Percentiles rank a stretch among this genome's conserved stretches.
Conservation (phyloP, 35 echinoderm and acorn worm species). For the Patiria miniata region DNA sequence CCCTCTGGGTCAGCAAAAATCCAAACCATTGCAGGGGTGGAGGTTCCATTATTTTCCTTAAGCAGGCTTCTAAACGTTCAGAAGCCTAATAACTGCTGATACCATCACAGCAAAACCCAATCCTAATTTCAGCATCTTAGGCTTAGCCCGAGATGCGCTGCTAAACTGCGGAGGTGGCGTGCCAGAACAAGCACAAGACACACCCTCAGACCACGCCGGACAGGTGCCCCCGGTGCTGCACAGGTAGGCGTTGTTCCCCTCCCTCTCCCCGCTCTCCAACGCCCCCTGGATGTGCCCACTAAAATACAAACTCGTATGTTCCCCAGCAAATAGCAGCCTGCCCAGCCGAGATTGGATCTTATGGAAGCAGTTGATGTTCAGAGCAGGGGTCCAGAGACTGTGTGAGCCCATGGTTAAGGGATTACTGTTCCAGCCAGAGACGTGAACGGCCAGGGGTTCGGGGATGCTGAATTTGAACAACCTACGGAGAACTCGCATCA, state of each 20-base stretch:
- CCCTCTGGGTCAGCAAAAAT: too few species aligned
- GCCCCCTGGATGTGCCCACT: constrained; percentile 45
- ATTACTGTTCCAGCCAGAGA: constrained; percentile 36
- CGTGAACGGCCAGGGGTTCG: constrained; percentile 21
- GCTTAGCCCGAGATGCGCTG: background rate
- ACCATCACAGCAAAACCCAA: too few species aligned
- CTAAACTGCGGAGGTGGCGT: background rate
- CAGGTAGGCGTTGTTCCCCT: constrained; percentile 28
- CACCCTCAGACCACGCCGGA: constrained; percentile 25
- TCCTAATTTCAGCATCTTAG: too few species aligned
- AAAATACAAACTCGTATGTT: constrained; percentile 26
- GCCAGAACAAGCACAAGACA: constrained; percentile 21
- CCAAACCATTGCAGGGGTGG: too few species aligned
- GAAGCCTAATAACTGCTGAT: too few species aligned
- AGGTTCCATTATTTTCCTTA: too few species aligned
- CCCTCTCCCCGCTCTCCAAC: constrained; percentile 33
- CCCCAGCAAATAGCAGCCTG: constrained; percentile 39
- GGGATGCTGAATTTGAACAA: constrained; percentile 3
- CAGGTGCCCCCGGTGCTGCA: constrained; percentile 32
- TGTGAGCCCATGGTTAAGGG: constrained; percentile 35
- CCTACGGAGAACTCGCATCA: constrained; percentile 1
- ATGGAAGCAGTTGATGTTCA: constrained; percentile 11
- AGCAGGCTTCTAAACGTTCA: too few species aligned
- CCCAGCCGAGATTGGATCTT: constrained; percentile 37
- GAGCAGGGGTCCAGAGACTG: constrained; percentile 24